Evolutionary conservation across 2,888 invertebrate species (phyloP).

Genomic region (Dinocampus coccinellae): DNA sequence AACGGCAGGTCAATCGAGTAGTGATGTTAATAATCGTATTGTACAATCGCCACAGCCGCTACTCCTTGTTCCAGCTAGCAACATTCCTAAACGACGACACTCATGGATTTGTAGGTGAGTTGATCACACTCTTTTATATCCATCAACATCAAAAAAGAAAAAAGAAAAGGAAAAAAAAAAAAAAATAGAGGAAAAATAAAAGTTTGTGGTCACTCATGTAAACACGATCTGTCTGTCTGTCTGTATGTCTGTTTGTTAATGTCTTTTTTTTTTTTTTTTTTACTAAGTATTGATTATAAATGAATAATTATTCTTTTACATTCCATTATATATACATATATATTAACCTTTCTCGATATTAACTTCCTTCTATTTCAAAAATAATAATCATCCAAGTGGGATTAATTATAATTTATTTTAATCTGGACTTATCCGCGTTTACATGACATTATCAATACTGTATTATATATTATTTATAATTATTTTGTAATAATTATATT

Average conservation of each 20-base stretch:
- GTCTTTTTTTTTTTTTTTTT: neutral
- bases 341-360: neutral
- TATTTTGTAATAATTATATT: too few species aligned
- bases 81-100: constrained; percentile 77
- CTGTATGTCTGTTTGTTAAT: too few species aligned
- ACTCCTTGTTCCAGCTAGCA: constrained; percentile 71
- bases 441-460: constrained; percentile 10
- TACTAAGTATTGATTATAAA: neutral
- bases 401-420: constrained; percentile 29
- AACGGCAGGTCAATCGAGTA: constrained; percentile 70
- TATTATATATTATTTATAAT: neutral
- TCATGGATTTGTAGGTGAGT: constrained; percentile 85
- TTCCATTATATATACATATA: neutral
- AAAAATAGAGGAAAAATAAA: too few species aligned
- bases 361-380: constrained; percentile 18
- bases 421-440: constrained; percentile 9
- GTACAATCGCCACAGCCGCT: constrained; percentile 47
- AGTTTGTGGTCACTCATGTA: neutral
- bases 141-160: neutral
- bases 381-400: constrained; percentile 17
- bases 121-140: neutral
- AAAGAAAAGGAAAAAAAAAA: neutral
- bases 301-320: neutral
- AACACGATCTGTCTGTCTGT: too few species aligned
- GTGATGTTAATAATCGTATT: constrained; percentile 67